Evolutionary conservation across 1,140 invertebrate species (phyloP).

Genomic region (Pseudomyrmex concolor): DNA sequence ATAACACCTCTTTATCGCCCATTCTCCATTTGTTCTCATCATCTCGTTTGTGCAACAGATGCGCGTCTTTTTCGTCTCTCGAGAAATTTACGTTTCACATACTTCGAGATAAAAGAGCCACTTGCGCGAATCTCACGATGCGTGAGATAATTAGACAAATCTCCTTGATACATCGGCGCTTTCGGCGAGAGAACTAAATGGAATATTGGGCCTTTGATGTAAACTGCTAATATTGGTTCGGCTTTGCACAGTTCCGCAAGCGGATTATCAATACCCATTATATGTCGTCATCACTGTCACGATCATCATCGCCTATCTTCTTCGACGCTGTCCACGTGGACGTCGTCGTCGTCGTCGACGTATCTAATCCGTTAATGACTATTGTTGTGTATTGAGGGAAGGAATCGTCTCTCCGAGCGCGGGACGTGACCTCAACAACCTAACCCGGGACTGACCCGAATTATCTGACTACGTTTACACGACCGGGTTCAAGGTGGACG

Average conservation of each 20-base stretch:
- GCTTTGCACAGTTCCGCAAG: constrained; percentile 67
- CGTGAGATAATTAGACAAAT: background rate
- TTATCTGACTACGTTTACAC: constrained; percentile 66
- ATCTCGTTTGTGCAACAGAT: too few species aligned
- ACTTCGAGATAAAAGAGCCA: background rate
- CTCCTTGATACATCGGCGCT: background rate
- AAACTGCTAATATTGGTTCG: constrained; percentile 2
- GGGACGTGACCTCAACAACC: constrained; percentile 54
- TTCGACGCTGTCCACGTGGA: constrained; percentile 8
- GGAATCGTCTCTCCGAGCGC: constrained; percentile 64
- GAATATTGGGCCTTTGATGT: constrained; percentile 2
- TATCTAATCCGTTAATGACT: constrained; percentile 75
- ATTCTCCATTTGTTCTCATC: too few species aligned
- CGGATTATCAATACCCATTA: constrained; percentile 69
- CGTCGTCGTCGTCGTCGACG: constrained; percentile 37
- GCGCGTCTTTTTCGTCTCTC: background rate
- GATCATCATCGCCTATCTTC: constrained; percentile 11
- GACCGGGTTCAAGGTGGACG: constrained; percentile 54
- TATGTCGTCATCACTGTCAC: constrained; percentile 34
- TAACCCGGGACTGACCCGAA: constrained; percentile 73
- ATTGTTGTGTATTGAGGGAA: constrained; percentile 73
- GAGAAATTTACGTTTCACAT: background rate
- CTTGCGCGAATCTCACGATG: background rate
- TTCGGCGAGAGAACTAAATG: background rate
- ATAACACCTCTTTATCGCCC: background rate